These are phyloP conservation scores for Pelodytes ibericus DNA, from an alignment of 2,797 vertebrate genomes.

Conservation along the genomic window DNA sequence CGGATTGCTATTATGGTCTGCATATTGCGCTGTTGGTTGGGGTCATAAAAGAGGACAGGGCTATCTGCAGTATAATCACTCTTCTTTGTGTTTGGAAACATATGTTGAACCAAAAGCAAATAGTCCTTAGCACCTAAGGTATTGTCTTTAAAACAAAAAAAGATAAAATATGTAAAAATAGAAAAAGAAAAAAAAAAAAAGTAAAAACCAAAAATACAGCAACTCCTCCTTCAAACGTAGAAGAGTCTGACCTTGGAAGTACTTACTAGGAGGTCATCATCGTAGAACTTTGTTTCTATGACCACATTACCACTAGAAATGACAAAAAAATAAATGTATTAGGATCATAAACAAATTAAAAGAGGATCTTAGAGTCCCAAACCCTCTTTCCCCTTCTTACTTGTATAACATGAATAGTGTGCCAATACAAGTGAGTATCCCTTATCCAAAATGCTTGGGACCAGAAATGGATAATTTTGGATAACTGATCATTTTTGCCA, in stretches of 20 bases:
- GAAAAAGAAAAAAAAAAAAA: conserved; percentile 23
- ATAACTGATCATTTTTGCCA: too few relatives aligned
- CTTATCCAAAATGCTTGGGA: too few relatives aligned
- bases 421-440: too few relatives aligned
- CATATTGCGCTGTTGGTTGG: not conserved
- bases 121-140: conserved; percentile 54
- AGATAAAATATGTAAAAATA: not conserved
- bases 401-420: too few relatives aligned
- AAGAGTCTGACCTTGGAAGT: conserved; percentile 98
- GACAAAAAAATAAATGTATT: not conserved
- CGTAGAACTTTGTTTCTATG: conserved; percentile 99
- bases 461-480: too few relatives aligned
- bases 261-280: conserved; percentile 97
- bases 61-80: not conserved
- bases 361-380: too few relatives aligned
- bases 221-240: conserved; percentile 85
- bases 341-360: not conserved
- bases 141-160: conserved; percentile 32
- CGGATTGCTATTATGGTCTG: not conserved
- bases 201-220: not conserved
- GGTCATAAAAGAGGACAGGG: not conserved
- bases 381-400: too few relatives aligned
- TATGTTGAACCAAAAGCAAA: conserved; percentile 60
- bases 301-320: conserved; percentile 91
- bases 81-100: conserved; percentile 59